Base-by-base conservation (phyloP, 2,888 invertebrate genomes). In the Trissolcus japonicus region DNA sequence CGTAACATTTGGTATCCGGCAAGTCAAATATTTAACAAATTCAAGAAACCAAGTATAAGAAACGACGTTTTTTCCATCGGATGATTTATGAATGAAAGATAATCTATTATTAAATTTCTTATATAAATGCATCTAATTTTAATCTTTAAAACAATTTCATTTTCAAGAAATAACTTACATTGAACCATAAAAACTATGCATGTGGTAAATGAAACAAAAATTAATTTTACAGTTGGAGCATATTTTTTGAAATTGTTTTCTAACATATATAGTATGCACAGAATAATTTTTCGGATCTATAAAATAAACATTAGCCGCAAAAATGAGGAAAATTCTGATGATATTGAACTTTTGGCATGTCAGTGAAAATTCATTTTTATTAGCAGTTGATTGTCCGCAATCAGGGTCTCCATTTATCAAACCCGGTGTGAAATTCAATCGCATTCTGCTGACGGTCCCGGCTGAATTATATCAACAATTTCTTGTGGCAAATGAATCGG, bases 401-500 rank as follows among this genome's bases (percentile, higher is more conserved):
- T 63, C 51, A 54, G 63, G 25, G 29, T 25, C 14, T 35, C 16
- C 29, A 25, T 59, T 60, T 40, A 14, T 21, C 60, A 55, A 40
- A 9, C 40, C 56, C 55, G n/a, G 29, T 21, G 46, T 17, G 55
- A 69, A 60, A 62, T 71, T 69, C 68, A 76, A 76, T 76, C 71
- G 62, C 53, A 60, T 61, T 51, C 29, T 29, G n/a, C 51, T 35
- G 62, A 54, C 17, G 59, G 71, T 46, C 62, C 57, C 62, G 62
- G 35, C 61, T 73, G 61, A 69, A 66, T 69, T 73, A 68, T 73
- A 74, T 66, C 74, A 71, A 73, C 71, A 60, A 71, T 75, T 74
- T 75, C 78, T 78, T 75, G 78, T 67, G 71, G 56, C 72, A 73
- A 73, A 73, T 72, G 79, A 79, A 73, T 76, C 35, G 67, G 75